Conservation (phyloP, 1,140 invertebrate species). For the Planococcus citri region DNA sequence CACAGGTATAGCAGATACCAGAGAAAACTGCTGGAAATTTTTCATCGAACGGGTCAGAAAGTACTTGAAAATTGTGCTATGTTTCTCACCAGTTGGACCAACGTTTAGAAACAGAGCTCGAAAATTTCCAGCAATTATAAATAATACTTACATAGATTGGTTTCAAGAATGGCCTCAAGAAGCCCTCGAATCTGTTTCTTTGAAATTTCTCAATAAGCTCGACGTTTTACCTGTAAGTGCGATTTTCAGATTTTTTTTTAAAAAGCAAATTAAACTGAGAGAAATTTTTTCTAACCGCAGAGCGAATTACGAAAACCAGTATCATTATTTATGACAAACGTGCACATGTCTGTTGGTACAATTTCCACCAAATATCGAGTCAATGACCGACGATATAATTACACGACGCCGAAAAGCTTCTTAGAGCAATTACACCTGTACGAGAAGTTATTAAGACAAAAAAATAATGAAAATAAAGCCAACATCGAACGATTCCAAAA, state of each 20-base stretch:
- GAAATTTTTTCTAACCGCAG: conserved; percentile 32
- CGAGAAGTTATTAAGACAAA: conserved; percentile 62
- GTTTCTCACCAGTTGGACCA: conserved; percentile 82
- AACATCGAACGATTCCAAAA: conserved; percentile 73
- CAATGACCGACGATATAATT: conserved; percentile 87
- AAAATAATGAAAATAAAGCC: conserved; percentile 60
- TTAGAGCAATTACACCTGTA: conserved; percentile 87
- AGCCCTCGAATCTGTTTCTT: conserved; percentile 78
- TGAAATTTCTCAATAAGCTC: conserved; percentile 64
- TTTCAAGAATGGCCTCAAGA: conserved; percentile 92
- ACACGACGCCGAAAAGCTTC: conserved; percentile 92
- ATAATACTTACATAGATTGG: conserved; percentile 88
- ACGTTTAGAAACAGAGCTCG: conserved; percentile 70
- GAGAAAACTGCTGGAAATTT: conserved; percentile 91
- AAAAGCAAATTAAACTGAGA: no score
- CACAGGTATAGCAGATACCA: conserved; percentile 65
- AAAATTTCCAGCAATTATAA: conserved; percentile 89
- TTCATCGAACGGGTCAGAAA: conserved; percentile 80
- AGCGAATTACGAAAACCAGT: conserved; percentile 46
- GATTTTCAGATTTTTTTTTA: neutral
- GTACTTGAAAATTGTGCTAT: conserved; percentile 66
- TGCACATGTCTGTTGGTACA: conserved; percentile 76
- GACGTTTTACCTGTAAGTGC: conserved; percentile 46
- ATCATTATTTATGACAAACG: conserved; percentile 79
- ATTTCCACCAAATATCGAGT: conserved; percentile 66